Conservation (phyloP, 2,113 vertebrate species). For the Cacatua alba region DNA sequence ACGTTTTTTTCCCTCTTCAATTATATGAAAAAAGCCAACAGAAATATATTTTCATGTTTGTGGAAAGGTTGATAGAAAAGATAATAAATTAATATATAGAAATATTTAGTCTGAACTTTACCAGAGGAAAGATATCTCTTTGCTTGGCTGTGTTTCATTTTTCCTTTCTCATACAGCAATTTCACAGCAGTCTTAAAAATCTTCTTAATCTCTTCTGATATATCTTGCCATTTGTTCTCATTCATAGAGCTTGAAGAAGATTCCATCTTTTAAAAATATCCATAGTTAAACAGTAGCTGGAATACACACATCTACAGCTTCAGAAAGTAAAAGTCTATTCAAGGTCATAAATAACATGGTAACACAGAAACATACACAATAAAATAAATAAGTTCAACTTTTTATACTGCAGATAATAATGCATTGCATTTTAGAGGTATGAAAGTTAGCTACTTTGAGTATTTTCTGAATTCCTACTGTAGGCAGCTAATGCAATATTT, state of each 20-base stretch:
- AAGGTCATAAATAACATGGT: neutral
- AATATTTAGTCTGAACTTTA: conserved; percentile 61
- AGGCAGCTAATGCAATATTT: neutral
- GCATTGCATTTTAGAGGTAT: neutral
- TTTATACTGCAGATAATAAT: neutral
- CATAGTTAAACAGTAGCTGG: conserved; percentile 23
- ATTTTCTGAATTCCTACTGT: neutral
- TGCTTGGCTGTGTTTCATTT: conserved; percentile 90
- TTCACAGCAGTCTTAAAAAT: conserved; percentile 93
- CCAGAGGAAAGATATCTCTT: conserved; percentile 97
- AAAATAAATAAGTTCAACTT: neutral
- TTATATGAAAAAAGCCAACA: neutral
- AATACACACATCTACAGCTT: neutral
- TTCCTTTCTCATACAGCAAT: conserved; percentile 91
- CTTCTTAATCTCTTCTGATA: conserved; percentile 94
- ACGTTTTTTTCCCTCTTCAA: neutral
- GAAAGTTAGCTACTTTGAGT: neutral
- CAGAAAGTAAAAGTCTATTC: neutral
- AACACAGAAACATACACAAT: neutral
- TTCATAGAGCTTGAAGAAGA: conserved; percentile 82
- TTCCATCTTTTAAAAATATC: conserved; percentile 82
- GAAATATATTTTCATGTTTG: neutral
- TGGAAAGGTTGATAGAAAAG: neutral
- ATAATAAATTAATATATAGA: neutral
- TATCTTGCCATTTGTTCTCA: conserved; percentile 91